Evolutionary conservation across 1,140 invertebrate genomes (phyloP).

Genomic region (Drosophila hydei): DNA sequence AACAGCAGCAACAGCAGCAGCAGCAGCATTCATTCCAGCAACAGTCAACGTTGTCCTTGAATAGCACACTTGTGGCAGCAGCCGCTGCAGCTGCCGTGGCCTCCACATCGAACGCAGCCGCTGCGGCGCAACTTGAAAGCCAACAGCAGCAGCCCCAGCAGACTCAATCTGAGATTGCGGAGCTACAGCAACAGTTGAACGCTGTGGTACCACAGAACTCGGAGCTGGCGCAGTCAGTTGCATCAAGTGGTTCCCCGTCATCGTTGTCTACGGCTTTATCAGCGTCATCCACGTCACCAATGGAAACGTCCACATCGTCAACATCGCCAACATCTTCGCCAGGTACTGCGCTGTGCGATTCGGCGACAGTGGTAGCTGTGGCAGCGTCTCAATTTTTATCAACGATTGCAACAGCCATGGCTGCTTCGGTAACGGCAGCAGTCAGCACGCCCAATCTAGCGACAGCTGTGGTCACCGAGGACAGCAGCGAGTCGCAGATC

Average conservation of each 20-base stretch:
- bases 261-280: constrained; percentile 48
- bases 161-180: constrained; percentile 67
- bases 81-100: constrained; percentile 59
- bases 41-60: constrained; percentile 61
- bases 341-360: constrained; percentile 61
- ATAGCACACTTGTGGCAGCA: constrained; percentile 59
- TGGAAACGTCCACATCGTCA: constrained; percentile 20
- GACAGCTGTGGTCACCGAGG: constrained; percentile 40
- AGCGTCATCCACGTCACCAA: constrained; percentile 41
- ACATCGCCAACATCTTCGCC: constrained; percentile 45
- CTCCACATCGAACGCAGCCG: constrained; percentile 55
- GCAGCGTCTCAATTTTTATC: constrained; percentile 53
- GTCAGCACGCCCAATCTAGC: constrained; percentile 57
- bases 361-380: constrained; percentile 69
- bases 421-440: constrained; percentile 67
- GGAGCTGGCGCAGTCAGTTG: constrained; percentile 43
- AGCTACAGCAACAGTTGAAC: constrained; percentile 73
- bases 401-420: constrained; percentile 64
- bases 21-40: constrained; percentile 65
- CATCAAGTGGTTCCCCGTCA: constrained; percentile 40
- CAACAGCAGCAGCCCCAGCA: constrained; percentile 68
- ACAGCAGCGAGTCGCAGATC: constrained; percentile 39
- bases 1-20: constrained; percentile 54
- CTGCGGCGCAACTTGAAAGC: constrained; percentile 53
- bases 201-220: constrained; percentile 59